These are phyloP conservation scores for Idris sp. DNA, from an alignment of 1,140 invertebrate genomes.

Conservation along the genomic window DNA sequence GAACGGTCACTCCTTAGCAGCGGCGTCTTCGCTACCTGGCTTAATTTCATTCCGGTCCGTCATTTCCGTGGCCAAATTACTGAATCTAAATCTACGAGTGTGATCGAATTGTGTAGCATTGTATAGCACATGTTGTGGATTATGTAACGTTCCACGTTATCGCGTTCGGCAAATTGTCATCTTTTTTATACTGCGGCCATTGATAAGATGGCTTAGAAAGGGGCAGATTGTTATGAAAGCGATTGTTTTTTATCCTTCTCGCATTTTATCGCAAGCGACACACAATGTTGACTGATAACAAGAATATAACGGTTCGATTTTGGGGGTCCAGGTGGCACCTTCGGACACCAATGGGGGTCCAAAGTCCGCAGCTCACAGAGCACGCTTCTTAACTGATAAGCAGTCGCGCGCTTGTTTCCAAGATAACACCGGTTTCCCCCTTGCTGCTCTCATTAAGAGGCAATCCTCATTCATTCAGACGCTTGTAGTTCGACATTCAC, in stretches of 20 bases:
- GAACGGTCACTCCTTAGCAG: slow-evolving; percentile 55
- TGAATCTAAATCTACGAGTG: slow-evolving; percentile 75
- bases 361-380: slow-evolving; percentile 46
- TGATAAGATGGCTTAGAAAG: slow-evolving; percentile 52
- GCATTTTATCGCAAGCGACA: slow-evolving; percentile 21
- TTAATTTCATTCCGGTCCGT: slow-evolving; percentile 68
- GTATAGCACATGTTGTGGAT: slow-evolving; percentile 34
- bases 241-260: slow-evolving; percentile 46
- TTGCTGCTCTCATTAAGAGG: slow-evolving; percentile 46
- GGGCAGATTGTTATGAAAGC: slow-evolving; percentile 55
- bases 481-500: slow-evolving; percentile 42
- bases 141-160: slow-evolving; percentile 45
- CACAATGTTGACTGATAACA: slow-evolving; percentile 31
- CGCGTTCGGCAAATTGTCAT: slow-evolving; percentile 43
- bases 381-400: slow-evolving; percentile 56
- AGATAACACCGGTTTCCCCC: slow-evolving; percentile 57
- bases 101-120: slow-evolving; percentile 23
- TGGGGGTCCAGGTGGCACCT: slow-evolving; percentile 30
- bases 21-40: slow-evolving; percentile 46
- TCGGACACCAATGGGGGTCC: slow-evolving; percentile 16
- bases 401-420: slow-evolving; percentile 42
- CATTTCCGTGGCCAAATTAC: slow-evolving; percentile 76
- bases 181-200: slow-evolving; percentile 25
- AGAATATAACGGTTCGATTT: slow-evolving; percentile 15
- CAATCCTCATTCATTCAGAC: slow-evolving; percentile 68